Base-by-base conservation (phyloP, 35 echinoderm and acorn worm genomes). In the Apostichopus japonicus region DNA sequence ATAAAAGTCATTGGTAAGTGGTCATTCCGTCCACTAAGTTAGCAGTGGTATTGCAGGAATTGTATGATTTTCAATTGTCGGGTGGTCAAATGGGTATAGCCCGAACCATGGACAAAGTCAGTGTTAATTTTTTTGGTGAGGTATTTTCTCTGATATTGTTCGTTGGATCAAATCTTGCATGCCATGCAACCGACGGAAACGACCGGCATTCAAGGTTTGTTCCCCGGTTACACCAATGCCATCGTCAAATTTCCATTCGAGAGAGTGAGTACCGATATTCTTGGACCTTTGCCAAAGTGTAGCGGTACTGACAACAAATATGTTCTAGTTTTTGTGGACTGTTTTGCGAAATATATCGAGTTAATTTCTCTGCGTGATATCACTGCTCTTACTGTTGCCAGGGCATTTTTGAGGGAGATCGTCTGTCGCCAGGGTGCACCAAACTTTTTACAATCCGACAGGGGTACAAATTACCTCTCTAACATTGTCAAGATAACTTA, bases 331-430 rank as follows among this genome's bases (percentile, higher is more conserved):
- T 92, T 87, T 95, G 77, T 92, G 53, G 90, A 95, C 70, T 95
- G 24, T 77, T 92, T 95, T 53, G 78, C 94, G 15, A 95, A 95
- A 25, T 95, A 95, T 78, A 77, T 95, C n/a, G 94, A 92, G 67
- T 53, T 92, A 59, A 77, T 95, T 56, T 59, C 90, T 79, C 55
- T 92, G 13, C 53, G 70, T 9, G 73, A 92, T 79, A 79, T 92
- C 53, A 95, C 16, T 5, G 90, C 82, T 33, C 73, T 23, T 17
- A 92, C 90, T 25, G 58, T 95, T 24, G 83, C 94, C 19, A 56
- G 16, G 21, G 72, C 23, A 9, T 95, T 92, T 87, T 13, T 95
- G 14, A 67, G 75, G 21, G 54, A 88, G 61, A 92, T 95, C 87
- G 75, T 95, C 10, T 87, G 90, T 70, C 67, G 90, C 13, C 90